These are phyloP conservation scores for Himalopsyche tibetana DNA, from an alignment of 2,888 invertebrate species.

Conservation along the genomic window DNA sequence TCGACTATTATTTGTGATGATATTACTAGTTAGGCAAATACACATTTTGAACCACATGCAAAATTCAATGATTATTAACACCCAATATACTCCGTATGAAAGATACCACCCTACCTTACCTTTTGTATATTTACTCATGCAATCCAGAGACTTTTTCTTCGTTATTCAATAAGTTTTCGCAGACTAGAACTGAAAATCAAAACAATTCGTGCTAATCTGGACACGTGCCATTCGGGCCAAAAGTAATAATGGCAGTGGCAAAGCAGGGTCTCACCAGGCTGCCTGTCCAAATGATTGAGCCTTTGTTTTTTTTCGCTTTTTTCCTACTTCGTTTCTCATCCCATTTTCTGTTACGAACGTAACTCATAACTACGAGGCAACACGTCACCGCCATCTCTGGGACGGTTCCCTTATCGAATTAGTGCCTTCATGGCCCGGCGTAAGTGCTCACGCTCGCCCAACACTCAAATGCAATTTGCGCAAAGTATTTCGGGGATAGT, in stretches of 20 bases:
- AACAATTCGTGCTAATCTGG: slow-evolving; percentile 55
- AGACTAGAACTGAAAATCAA: slow-evolving; percentile 25
- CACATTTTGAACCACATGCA: no score
- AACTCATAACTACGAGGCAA: slow-evolving; percentile 57
- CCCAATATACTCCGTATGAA: not conserved
- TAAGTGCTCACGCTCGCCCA: slow-evolving; percentile 64
- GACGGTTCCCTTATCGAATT: slow-evolving; percentile 62
- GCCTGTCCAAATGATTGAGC: slow-evolving; percentile 65
- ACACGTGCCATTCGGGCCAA: slow-evolving; percentile 61
- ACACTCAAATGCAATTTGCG: slow-evolving; percentile 64
- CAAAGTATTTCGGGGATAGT: slow-evolving; percentile 57
- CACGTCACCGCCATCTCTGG: slow-evolving; percentile 57
- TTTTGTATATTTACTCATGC: not conserved
- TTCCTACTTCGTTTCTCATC: slow-evolving; percentile 66
- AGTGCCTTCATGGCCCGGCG: slow-evolving; percentile 59
- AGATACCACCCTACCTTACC: not conserved
- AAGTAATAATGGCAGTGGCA: slow-evolving; percentile 64
- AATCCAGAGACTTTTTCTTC: not conserved
- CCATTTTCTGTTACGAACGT: slow-evolving; percentile 50
- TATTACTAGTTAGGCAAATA: no score
- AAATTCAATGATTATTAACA: no score
- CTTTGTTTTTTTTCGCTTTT: slow-evolving; percentile 66
- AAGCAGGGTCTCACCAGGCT: slow-evolving; percentile 62
- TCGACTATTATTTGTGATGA: no score
- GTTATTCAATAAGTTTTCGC: not conserved